A percentile compares a stretch with the other conserved stretches of the same genome.
phyloP scores from a whole-genome alignment of 2,888 invertebrate genomes.

The Marronus borbonicus region DNA sequence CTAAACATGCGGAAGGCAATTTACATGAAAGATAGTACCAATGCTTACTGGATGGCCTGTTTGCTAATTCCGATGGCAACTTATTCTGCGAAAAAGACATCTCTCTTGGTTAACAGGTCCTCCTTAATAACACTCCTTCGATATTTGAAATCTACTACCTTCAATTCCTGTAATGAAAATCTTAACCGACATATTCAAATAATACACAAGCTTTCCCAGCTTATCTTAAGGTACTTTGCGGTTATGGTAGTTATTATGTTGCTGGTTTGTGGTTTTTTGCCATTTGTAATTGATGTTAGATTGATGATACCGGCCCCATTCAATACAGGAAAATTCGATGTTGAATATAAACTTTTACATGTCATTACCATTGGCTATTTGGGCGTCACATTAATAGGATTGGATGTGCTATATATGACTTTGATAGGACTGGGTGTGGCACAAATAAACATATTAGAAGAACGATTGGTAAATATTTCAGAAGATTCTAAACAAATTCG shows the following conservation, averaged over 20 bases:
- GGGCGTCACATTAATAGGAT: background rate
- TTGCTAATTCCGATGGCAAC: slow-evolving; percentile 7
- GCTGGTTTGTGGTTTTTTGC: background rate
- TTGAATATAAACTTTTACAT: slow-evolving; percentile 8
- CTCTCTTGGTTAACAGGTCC: background rate
- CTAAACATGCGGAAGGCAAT: slow-evolving; percentile 15
- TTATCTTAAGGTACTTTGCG: slow-evolving; percentile 7
- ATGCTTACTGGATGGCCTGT: background rate
- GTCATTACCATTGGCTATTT: background rate
- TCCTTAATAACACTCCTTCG: background rate
- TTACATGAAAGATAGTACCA: background rate
- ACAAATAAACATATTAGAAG: slow-evolving; percentile 27
- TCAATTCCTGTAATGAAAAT: background rate
- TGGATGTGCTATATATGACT: slow-evolving; percentile 11
- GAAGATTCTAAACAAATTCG: background rate
- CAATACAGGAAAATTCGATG: slow-evolving; percentile 1
- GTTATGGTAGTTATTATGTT: background rate
- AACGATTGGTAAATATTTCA: background rate
- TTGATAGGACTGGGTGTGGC: slow-evolving; percentile 7
- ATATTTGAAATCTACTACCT: slow-evolving; percentile 20
- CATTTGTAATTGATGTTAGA: background rate
- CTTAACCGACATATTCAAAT: slow-evolving; percentile 11
- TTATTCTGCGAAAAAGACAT: background rate
- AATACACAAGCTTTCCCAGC: background rate
- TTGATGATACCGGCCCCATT: slow-evolving; percentile 20